These are phyloP conservation scores for Venusia cambrica DNA, from an alignment of 2,888 invertebrate genomes.

Conservation along the genomic window DNA sequence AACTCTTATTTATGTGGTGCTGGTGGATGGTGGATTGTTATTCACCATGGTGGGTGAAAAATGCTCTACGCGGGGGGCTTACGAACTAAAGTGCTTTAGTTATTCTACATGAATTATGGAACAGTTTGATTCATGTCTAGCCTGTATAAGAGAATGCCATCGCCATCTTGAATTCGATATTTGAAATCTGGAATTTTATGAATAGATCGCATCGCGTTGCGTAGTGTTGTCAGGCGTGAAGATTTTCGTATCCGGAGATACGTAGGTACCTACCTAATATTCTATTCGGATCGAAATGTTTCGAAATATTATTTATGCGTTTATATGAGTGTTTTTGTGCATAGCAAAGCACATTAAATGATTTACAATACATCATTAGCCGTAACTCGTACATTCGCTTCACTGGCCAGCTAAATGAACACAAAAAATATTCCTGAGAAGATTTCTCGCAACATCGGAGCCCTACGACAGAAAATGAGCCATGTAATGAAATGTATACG, in stretches of 20 bases:
- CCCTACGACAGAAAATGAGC: slow-evolving; percentile 36
- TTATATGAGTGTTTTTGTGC: neutral
- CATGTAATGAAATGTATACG: slow-evolving; percentile 47
- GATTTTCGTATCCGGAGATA: slow-evolving; percentile 14
- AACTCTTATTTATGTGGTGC: slow-evolving; percentile 51
- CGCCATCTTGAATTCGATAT: slow-evolving; percentile 48
- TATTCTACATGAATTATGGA: slow-evolving; percentile 72
- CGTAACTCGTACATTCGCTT: slow-evolving; percentile 1
- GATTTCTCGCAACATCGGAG: slow-evolving; percentile 26
- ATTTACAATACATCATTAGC: slow-evolving; percentile 1
- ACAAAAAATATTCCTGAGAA: slow-evolving; percentile 33
- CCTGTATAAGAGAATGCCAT: slow-evolving; percentile 44
- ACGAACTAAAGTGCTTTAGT: slow-evolving; percentile 56
- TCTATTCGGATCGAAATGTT: too few species aligned
- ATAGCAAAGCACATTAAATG: slow-evolving; percentile 9
- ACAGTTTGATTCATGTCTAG: slow-evolving; percentile 64
- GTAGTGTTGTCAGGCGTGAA: slow-evolving; percentile 2
- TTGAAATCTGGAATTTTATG: slow-evolving; percentile 40
- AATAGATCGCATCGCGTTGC: slow-evolving; percentile 31
- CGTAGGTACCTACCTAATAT: too few species aligned
- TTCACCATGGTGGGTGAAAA: slow-evolving; percentile 51
- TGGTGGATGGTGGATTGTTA: slow-evolving; percentile 15
- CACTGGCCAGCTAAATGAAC: neutral
- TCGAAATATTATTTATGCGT: too few species aligned
- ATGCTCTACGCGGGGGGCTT: slow-evolving; percentile 68